Conservation (phyloP, 2,888 invertebrate genomes). For the Conchocele bisecta region DNA sequence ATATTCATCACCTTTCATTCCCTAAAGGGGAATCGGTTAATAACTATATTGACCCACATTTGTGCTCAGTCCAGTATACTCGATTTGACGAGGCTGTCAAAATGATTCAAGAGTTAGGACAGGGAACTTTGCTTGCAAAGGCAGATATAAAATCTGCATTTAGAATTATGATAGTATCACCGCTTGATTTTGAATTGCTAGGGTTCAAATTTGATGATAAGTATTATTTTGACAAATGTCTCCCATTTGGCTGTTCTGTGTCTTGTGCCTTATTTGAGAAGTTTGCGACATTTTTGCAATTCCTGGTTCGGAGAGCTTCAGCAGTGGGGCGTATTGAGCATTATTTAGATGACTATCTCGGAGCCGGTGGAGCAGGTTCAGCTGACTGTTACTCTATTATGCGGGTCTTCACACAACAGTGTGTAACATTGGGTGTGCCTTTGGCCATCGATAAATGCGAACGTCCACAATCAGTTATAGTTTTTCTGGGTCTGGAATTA, state of each 20-base stretch:
- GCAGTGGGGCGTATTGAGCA: slow-evolving; percentile 9
- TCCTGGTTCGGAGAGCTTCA: background rate
- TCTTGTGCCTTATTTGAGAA: slow-evolving; percentile 25
- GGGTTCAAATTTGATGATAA: slow-evolving; percentile 29
- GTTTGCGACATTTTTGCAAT: slow-evolving; percentile 29
- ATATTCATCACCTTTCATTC: slow-evolving; percentile 33
- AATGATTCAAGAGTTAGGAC: background rate
- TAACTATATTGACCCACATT: slow-evolving; percentile 14
- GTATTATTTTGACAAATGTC: slow-evolving; percentile 33
- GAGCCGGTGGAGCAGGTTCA: slow-evolving; percentile 6
- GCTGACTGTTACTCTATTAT: background rate
- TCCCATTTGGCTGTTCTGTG: slow-evolving; percentile 35
- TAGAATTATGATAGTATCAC: slow-evolving; percentile 32
- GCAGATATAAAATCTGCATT: slow-evolving; percentile 36
- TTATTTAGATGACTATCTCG: slow-evolving; percentile 33
- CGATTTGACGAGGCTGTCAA: slow-evolving; percentile 28
- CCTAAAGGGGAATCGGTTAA: slow-evolving; percentile 36
- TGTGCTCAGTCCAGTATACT: slow-evolving; percentile 21
- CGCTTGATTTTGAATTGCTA: slow-evolving; percentile 21
- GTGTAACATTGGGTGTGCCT: slow-evolving; percentile 4
- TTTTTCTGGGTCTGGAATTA: slow-evolving; percentile 34
- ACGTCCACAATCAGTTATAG: background rate
- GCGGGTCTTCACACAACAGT: background rate
- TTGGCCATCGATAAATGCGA: slow-evolving; percentile 14
- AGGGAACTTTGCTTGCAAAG: slow-evolving; percentile 12